These are phyloP conservation scores for Ianthella basta DNA, from an alignment of 37 sponge, comb jelly and placozoan genomes.

Conservation along the genomic window DNA sequence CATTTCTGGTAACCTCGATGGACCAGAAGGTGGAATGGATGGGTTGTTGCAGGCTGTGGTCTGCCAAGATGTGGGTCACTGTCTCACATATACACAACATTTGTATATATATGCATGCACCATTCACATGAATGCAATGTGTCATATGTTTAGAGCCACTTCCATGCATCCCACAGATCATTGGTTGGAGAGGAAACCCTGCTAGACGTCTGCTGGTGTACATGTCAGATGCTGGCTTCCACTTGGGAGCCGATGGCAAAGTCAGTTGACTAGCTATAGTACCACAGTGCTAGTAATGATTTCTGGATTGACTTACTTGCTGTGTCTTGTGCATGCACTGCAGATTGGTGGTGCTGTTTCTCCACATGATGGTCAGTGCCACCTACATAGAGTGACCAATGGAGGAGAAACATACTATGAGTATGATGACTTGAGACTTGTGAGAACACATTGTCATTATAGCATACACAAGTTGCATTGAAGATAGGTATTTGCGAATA, in stretches of 20 bases:
- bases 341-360: constrained; percentile 41
- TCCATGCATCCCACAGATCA: neutral
- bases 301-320: too few relatives aligned
- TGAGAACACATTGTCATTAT: too few relatives aligned
- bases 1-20: constrained; percentile 85
- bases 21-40: constrained; percentile 94
- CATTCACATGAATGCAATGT: too few relatives aligned
- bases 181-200: constrained; percentile 17
- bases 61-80: constrained; percentile 69
- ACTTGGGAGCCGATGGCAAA: neutral
- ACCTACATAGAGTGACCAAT: neutral
- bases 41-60: constrained; percentile 88
- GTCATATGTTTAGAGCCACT: too few relatives aligned
- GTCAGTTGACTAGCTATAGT: too few relatives aligned
- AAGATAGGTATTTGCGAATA: too few relatives aligned
- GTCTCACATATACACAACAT: neutral
- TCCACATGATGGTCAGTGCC: constrained; percentile 54
- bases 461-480: too few relatives aligned
- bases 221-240: constrained; percentile 3
- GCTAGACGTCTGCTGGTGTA: neutral
- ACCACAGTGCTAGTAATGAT: too few relatives aligned
- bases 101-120: too few relatives aligned
- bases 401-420: constrained; percentile 6
- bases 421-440: constrained; percentile 26
- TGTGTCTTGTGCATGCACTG: too few relatives aligned